Conservation (phyloP, 2,797 vertebrate species). For the Cuculus canorus region DNA sequence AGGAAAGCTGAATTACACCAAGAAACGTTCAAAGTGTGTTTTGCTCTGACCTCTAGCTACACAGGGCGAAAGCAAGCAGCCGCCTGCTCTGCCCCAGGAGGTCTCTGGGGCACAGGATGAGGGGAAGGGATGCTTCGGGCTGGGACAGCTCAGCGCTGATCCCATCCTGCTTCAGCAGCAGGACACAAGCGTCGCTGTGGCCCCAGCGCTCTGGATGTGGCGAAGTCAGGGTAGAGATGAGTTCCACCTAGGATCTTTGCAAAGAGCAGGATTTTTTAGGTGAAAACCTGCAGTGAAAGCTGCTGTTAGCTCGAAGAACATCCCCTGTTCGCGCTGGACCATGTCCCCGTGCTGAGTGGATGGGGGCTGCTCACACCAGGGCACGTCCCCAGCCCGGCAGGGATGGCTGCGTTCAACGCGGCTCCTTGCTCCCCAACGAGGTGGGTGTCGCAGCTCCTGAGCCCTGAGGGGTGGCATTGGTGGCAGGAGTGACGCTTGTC, state of each 20-base stretch:
- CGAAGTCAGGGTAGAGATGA: not conserved
- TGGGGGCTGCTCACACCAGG: not conserved
- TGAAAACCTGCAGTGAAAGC: fast-evolving
- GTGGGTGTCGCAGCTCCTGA: not conserved
- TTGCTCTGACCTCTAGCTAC: fast-evolving
- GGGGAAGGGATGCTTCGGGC: not conserved
- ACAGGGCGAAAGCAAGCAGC: not conserved
- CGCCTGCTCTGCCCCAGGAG: not conserved
- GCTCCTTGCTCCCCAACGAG: not conserved
- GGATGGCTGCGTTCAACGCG: not conserved
- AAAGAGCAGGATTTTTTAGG: fast-evolving
- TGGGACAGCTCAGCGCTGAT: fast-evolving
- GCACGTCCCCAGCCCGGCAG: not conserved
- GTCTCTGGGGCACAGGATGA: not conserved
- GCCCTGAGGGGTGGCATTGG: not conserved
- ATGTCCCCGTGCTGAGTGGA: not conserved
- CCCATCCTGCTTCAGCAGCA: fast-evolving
- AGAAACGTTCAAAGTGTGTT: fast-evolving
- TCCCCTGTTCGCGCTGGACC: too few species aligned
- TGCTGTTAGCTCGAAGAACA: not conserved
- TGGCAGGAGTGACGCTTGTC: not conserved
- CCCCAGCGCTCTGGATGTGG: too few species aligned
- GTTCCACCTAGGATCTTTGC: fast-evolving
- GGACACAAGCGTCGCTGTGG: not conserved
- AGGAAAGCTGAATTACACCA: not conserved